Evolutionary conservation across 2,888 invertebrate genomes (phyloP).

Genomic region (Drosophila merina): DNA sequence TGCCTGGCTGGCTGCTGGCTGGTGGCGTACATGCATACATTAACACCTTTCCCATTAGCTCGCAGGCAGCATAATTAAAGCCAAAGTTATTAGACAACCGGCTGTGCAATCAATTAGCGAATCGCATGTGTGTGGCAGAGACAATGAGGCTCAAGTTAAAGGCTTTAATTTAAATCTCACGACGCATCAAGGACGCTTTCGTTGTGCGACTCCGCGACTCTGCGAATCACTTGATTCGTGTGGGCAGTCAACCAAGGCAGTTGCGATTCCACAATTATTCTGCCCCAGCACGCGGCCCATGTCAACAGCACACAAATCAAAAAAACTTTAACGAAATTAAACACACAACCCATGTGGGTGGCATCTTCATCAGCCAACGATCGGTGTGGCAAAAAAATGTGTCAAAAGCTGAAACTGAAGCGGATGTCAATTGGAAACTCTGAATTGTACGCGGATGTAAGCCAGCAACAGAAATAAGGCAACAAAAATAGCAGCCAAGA

Average conservation of each 20-base stretch:
- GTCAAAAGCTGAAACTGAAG: slow-evolving; percentile 75
- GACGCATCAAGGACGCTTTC: slow-evolving; percentile 72
- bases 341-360: slow-evolving; percentile 30
- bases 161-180: slow-evolving; percentile 75
- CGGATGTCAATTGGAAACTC: slow-evolving; percentile 68
- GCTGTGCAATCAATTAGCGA: slow-evolving; percentile 75
- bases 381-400: slow-evolving; percentile 53
- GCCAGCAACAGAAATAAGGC: slow-evolving; percentile 9
- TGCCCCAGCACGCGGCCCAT: slow-evolving; percentile 38
- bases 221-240: slow-evolving; percentile 35
- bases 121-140: slow-evolving; percentile 40
- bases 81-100: slow-evolving; percentile 72
- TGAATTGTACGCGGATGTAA: slow-evolving; percentile 63
- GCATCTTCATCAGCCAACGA: slow-evolving; percentile 33
- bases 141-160: slow-evolving; percentile 49
- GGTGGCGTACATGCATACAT: slow-evolving; percentile 51
- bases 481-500: slow-evolving; percentile 21
- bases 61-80: slow-evolving; percentile 65
- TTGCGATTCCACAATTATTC: slow-evolving; percentile 30
- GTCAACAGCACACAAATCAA: slow-evolving; percentile 35
- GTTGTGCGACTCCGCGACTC: slow-evolving; percentile 32
- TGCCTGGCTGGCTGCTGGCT: not conserved
- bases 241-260: slow-evolving; percentile 59
- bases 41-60: slow-evolving; percentile 70
- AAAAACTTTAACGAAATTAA: not conserved